phyloP scores from a whole-genome alignment of 1,140 invertebrate genomes.

The Drosophila sp. region DNA sequence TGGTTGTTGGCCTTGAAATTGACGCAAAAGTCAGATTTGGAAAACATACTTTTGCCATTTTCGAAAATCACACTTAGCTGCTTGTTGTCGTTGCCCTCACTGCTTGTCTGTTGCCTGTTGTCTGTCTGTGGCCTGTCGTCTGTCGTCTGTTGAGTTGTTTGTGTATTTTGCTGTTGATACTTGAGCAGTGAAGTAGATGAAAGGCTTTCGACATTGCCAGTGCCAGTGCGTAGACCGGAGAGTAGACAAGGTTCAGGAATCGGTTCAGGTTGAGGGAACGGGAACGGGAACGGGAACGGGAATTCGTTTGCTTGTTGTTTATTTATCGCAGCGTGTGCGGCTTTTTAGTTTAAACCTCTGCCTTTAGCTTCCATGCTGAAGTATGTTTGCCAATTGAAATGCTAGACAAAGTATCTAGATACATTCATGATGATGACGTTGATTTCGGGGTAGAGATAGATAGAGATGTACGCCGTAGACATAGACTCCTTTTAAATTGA shows the following conservation, averaged over 20 bases:
- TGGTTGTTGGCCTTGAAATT: conserved; percentile 62
- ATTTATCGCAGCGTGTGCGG: conserved; percentile 73
- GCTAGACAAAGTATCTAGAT: conserved; percentile 81
- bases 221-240: conserved; percentile 24
- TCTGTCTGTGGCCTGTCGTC: too few species aligned
- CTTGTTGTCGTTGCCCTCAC: conserved; percentile 26
- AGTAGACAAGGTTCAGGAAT: conserved; percentile 26
- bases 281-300: not conserved
- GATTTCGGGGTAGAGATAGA: conserved; percentile 46
- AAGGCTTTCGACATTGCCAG: conserved; percentile 63
- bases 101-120: conserved; percentile 19
- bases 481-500: conserved; percentile 13
- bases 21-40: conserved; percentile 72
- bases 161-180: conserved; percentile 76
- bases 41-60: conserved; percentile 83
- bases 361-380: conserved; percentile 64
- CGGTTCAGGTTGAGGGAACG: not conserved
- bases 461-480: conserved; percentile 30
- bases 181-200: conserved; percentile 77
- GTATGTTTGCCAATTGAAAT: conserved; percentile 83
- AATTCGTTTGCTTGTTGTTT: conserved; percentile 58
- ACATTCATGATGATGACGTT: conserved; percentile 53
- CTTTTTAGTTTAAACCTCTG: conserved; percentile 54
- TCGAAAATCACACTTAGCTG: conserved; percentile 76
- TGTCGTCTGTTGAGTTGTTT: conserved; percentile 47